Evolutionary conservation across 2,888 invertebrate species (phyloP), one percentile per base, ranked within the genome.

Genomic region (Apamea sordens): DNA sequence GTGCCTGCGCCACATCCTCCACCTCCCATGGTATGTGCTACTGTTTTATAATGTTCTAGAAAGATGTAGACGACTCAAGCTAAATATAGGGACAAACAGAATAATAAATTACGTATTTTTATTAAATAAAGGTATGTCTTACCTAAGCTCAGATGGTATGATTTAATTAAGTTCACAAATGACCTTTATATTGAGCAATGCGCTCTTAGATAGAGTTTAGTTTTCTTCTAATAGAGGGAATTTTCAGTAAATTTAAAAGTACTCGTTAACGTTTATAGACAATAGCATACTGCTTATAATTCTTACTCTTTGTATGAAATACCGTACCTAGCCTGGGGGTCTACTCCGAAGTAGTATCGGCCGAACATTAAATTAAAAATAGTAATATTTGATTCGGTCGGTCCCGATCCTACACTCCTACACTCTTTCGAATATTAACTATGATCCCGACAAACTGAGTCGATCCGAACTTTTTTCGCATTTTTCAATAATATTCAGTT

Each of bases 1-100:
- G 96, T 97, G 83, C 96, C 96, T 47, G 96, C 97, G 85, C 95
- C 95, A 76, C 96, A 95, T 63, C 95, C 95, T 67, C 96, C 95
- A 59, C 95, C 95, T 50, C 95, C 93, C 71, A 96, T 96, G 96
- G 96, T 96, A 83, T 82, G 89, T 83, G 56, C 47, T 41, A 72
- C 11, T 28, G 4, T 36, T 24, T 36, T 59, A 28, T 76, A 32
- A n/a, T 76, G 10, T 28, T 41, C 11, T 50, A 36, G 7, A 36
- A 71, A 11, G n/a, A 61, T 21, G 15, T 77, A 56, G 2, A 32
- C 15, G 5, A 41, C 2, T 7, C 41, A 28, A 44, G 10, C 24
- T 77, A 47, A 21, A 10, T 56, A 28, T 21, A 32, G 6, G 15
- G 15, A 59, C 47, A 10, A 1, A 36, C 18, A 24, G 24, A 71